phyloP scores from a whole-genome alignment of 2,888 invertebrate genomes.

The Scotopteryx bipunctaria region DNA sequence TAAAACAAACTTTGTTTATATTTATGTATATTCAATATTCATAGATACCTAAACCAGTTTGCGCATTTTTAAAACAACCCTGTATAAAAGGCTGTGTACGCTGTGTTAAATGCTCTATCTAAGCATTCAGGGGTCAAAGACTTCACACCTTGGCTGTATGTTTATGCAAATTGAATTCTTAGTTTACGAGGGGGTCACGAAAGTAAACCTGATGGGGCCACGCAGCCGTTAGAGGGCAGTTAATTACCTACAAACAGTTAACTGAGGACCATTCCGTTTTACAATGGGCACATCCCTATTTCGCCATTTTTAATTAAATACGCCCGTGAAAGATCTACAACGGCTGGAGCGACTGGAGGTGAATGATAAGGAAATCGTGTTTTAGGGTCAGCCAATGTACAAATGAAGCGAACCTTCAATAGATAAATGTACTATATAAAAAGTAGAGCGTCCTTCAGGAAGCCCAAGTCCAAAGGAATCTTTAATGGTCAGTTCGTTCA shows the following conservation, averaged over 20 bases:
- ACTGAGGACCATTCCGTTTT: slow-evolving; percentile 52
- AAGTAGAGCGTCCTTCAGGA: too few relatives aligned
- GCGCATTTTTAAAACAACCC: too few relatives aligned
- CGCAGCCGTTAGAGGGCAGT: slow-evolving; percentile 48
- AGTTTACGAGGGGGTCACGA: slow-evolving; percentile 56
- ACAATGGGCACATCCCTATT: slow-evolving; percentile 46
- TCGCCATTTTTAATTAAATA: slow-evolving; percentile 59
- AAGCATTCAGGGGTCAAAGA: slow-evolving; percentile 17
- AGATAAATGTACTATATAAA: too few relatives aligned
- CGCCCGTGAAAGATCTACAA: slow-evolving; percentile 29
- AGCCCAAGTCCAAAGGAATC: too few relatives aligned
- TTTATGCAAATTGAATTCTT: slow-evolving; percentile 65
- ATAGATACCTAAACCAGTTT: too few relatives aligned
- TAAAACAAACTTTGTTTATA: too few relatives aligned
- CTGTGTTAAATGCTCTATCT: too few relatives aligned
- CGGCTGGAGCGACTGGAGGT: slow-evolving; percentile 4
- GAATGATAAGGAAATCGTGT: slow-evolving; percentile 9
- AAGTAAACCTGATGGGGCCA: slow-evolving; percentile 56
- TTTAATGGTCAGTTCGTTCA: too few relatives aligned
- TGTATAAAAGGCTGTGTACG: too few relatives aligned
- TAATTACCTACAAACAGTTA: slow-evolving; percentile 58
- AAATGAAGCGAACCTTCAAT: too few relatives aligned
- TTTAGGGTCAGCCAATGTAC: not conserved
- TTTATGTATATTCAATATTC: too few relatives aligned
- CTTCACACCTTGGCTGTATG: slow-evolving; percentile 44